Evolutionary conservation across 2,888 invertebrate genomes (phyloP), one percentile per base, ranked within the genome.

Genomic region (Anoncus sp.): DNA sequence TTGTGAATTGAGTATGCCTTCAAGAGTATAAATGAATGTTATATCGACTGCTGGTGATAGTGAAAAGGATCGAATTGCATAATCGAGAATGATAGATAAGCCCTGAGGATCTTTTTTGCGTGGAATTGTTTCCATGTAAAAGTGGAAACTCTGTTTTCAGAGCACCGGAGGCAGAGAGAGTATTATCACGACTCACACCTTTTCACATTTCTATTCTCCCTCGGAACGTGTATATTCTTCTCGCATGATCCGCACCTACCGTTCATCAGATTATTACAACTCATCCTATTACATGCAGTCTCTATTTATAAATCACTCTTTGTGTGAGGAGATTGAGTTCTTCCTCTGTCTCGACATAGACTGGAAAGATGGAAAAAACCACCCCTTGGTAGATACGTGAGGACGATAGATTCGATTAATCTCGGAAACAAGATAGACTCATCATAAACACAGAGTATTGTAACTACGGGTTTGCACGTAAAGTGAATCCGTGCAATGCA

Each of bases 1-100:
- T 69, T 73, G 67, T 63, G 57, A 73, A 77, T 77, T 63, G 77
- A 77, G 63, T 59, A 63, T 43, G 69, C 51, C 73, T 69, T 77
- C 62, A 38, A 63, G 49, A 55, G 35, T 22, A 49, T 22, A 49
- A 22, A 22, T 49, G 9, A 5, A 49, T 12, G 14, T 18, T 67
- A 60, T 45, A 60, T 74, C 38, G 24, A 47, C n/a, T n/a, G 16
- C 18, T 38, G 27, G 14, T 18, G 16, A 66, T 62, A 24, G 55
- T 43, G 57, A 67, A 67, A 62, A 67, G 55, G 53, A 65, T 16
- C 51, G 62, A 77, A 77, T 77, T 65, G 76, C 71, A 60, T 71
- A 53, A 60, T 71, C 66, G 66, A 53, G 72, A 49, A 72, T 76
- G 62, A 49, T 27, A 14, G 27, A 62, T 63, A 62, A 76, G 47